A percentile compares a stretch with the other conserved stretches of the same genome.
phyloP scores from a whole-genome alignment of 2,797 vertebrate genomes.

The Fringilla coelebs region DNA sequence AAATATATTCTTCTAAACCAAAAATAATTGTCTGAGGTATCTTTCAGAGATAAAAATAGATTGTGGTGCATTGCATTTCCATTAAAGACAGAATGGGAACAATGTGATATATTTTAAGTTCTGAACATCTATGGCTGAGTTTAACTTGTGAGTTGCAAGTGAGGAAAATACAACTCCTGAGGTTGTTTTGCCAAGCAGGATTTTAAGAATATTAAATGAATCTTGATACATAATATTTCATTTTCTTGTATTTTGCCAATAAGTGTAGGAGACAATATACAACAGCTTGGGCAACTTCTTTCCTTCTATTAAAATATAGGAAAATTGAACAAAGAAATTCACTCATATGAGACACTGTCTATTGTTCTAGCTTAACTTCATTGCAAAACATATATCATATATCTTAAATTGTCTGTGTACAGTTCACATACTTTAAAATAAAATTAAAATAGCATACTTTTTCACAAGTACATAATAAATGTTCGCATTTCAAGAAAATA shows the following conservation, averaged over 20 bases:
- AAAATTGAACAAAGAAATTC: slow-evolving; percentile 1
- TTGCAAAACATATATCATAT: not conserved
- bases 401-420: not conserved
- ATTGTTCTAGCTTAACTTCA: not conserved
- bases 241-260: slow-evolving; percentile 28
- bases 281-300: not conserved
- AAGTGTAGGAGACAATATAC: not conserved
- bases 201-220: slow-evolving; percentile 52
- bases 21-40: slow-evolving; percentile 27
- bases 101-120: slow-evolving; percentile 47
- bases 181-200: slow-evolving; percentile 29
- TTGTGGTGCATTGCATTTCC: slow-evolving; percentile 12
- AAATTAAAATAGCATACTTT: not conserved
- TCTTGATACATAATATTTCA: not conserved
- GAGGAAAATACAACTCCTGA: slow-evolving; percentile 36
- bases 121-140: not conserved
- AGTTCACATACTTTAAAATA: not conserved
- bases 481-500: not conserved
- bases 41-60: slow-evolving; percentile 33
- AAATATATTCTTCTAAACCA: not conserved
- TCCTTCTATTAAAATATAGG: slow-evolving; percentile 2
- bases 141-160: not conserved
- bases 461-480: not conserved
- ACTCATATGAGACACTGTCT: not conserved
- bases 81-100: slow-evolving; percentile 51